Percentiles rank a stretch among this genome's conserved stretches.
Conservation (phyloP, 2,797 vertebrate genomes). For the Syndactyla subalaris region DNA sequence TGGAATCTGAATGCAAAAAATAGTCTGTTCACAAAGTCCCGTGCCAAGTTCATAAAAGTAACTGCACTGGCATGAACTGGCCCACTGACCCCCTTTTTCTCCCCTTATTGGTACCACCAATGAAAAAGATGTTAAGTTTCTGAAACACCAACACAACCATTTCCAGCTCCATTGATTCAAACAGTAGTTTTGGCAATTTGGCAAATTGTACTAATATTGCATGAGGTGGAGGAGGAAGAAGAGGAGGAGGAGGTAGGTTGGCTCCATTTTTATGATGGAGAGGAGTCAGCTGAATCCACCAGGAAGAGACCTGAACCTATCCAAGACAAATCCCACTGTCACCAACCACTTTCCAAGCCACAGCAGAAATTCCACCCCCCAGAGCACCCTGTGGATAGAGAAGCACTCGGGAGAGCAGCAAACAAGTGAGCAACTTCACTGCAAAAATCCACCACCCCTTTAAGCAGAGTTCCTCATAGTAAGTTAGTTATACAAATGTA, state of each 20-base stretch:
- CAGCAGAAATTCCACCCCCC: neutral
- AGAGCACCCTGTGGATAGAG: neutral
- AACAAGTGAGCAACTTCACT: neutral
- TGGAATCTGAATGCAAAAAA: neutral
- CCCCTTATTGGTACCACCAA: neutral
- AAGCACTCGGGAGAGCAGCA: neutral
- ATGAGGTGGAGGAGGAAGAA: neutral
- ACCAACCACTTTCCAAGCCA: neutral
- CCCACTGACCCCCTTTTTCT: neutral
- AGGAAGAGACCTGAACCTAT: neutral
- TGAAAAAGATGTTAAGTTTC: neutral
- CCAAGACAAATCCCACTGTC: rapidly evolving
- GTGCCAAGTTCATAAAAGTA: neutral
- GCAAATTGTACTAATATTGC: neutral
- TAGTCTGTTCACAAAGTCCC: neutral
- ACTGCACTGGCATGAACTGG: neutral
- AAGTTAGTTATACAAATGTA: neutral
- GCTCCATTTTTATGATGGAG: neutral
- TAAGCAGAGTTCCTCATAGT: neutral
- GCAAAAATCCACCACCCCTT: neutral
- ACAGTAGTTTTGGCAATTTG: neutral
- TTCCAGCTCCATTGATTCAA: neutral
- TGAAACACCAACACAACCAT: neutral
- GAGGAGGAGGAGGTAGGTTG: neutral
- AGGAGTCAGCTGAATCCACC: neutral